Base-by-base conservation (phyloP, 1,140 invertebrate genomes). In the Neotoxoptera formosana region DNA sequence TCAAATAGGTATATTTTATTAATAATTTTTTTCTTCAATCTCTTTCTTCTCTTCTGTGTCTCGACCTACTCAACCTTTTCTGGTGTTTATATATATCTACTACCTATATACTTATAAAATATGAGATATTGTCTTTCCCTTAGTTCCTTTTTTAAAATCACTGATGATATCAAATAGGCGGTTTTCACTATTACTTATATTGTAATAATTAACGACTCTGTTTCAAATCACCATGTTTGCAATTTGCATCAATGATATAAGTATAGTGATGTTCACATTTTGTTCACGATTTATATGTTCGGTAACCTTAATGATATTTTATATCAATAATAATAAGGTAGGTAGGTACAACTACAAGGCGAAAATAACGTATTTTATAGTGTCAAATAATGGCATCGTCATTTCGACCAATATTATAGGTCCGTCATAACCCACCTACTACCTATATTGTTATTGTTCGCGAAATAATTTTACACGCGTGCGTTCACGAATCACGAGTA, bases 401-500 rank as follows among this genome's bases (percentile, higher is more conserved):
- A 51, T 51, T 51, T 51, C n/a, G 21, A 51, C 17, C 23, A n/a
- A 88, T 51, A 17, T 76, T 76, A n/a, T 60, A 17, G 41, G 41
- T 41, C 41, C 41, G 41, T 2, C 41, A 41, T 41, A 41, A 41
- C 11, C 60, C n/a, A 17, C 30, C 30, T 76, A n/a, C 30, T 88
- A n/a, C n/a, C n/a, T n/a, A n/a, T n/a, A n/a, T n/a, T 34, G 30
- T 88, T 48, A 48, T 88, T 88, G 47, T 88, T 51, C 47, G 48
- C 48, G 48, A 88, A 88, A 88, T 88, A 34, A 88, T 88, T 88
- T 51, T 88, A 88, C 87, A 51, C 2, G 47, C 87, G 34, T 8
- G n/a, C 60, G n/a, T 76, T 76, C 60, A 76, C 48, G 25, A 88
- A 20, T 88, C 48, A 34, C 87, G 21, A 51, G 47, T 88, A 53